Evolutionary conservation across 2,888 invertebrate genomes (phyloP).

Genomic region (Crematogaster levior): DNA sequence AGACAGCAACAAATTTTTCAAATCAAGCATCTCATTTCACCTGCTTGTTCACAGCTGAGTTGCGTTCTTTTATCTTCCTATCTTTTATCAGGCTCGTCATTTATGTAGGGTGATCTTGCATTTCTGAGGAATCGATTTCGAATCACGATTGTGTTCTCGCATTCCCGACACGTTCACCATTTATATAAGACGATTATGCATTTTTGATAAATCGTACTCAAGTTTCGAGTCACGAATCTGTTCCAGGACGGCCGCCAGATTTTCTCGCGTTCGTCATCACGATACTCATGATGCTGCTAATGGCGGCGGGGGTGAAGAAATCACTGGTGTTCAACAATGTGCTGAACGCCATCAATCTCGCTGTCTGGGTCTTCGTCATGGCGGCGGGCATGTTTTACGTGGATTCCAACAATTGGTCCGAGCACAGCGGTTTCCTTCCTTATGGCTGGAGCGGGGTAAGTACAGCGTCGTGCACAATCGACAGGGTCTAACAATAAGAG

Average conservation of each 20-base stretch:
- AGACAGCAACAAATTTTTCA: not conserved
- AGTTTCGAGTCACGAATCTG: not conserved
- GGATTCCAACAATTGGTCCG: slow-evolving; percentile 94
- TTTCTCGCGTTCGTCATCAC: slow-evolving; percentile 95
- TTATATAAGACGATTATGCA: not conserved
- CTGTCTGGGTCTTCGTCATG: slow-evolving; percentile 97
- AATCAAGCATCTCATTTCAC: not conserved
- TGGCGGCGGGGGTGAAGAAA: slow-evolving; percentile 96
- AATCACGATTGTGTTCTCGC: not conserved
- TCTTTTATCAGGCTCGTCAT: not conserved
- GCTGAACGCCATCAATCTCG: slow-evolving; percentile 94
- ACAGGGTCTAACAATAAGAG: not conserved
- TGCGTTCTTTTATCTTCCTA: not conserved
- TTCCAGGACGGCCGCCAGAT: slow-evolving; percentile 94
- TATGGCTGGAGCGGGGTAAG: slow-evolving; percentile 97
- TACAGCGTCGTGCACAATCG: slow-evolving; percentile 62
- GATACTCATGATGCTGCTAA: slow-evolving; percentile 93
- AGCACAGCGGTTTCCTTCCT: slow-evolving; percentile 94
- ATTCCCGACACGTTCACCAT: not conserved
- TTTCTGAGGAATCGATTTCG: not conserved
- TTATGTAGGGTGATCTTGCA: not conserved
- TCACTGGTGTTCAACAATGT: slow-evolving; percentile 96
- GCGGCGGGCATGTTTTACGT: slow-evolving; percentile 96
- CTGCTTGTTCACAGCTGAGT: not conserved
- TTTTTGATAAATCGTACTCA: not conserved